Conservation (phyloP, 2,888 invertebrate species). For the Notocelia uddmanniana region DNA sequence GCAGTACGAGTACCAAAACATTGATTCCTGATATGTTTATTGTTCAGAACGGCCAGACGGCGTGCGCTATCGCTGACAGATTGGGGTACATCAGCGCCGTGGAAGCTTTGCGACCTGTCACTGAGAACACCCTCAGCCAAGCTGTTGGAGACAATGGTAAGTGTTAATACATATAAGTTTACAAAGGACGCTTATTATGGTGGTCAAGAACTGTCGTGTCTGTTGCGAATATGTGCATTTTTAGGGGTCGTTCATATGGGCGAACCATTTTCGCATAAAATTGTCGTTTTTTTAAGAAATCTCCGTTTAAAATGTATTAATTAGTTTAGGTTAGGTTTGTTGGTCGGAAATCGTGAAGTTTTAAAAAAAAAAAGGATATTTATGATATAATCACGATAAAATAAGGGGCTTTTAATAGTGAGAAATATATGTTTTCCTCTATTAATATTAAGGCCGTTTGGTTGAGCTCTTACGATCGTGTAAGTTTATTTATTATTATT, state of each 20-base stretch:
- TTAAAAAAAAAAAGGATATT: no score
- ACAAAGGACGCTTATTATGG: background rate
- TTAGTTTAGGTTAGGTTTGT: no score
- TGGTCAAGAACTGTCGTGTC: background rate
- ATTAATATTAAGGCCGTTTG: background rate
- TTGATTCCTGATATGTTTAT: background rate
- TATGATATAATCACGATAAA: no score
- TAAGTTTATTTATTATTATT: no score
- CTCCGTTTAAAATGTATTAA: no score
- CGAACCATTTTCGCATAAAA: no score
- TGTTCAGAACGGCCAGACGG: conserved; percentile 96
- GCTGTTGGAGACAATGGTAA: conserved; percentile 81
- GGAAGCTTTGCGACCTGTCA: conserved; percentile 97
- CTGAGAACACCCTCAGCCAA: conserved; percentile 87
- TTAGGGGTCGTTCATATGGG: no score
- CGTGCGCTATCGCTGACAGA: conserved; percentile 97
- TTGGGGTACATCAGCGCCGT: conserved; percentile 99
- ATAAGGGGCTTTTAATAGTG: background rate
- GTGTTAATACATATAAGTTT: conserved; percentile 51
- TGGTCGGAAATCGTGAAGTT: no score
- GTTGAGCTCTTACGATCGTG: conserved; percentile 19
- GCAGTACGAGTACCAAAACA: background rate
- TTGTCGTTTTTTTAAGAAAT: no score
- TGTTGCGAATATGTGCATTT: no score
- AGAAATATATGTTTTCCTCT: background rate